phyloP scores from a whole-genome alignment of 2,113 vertebrate species.

The Rhea americana region DNA sequence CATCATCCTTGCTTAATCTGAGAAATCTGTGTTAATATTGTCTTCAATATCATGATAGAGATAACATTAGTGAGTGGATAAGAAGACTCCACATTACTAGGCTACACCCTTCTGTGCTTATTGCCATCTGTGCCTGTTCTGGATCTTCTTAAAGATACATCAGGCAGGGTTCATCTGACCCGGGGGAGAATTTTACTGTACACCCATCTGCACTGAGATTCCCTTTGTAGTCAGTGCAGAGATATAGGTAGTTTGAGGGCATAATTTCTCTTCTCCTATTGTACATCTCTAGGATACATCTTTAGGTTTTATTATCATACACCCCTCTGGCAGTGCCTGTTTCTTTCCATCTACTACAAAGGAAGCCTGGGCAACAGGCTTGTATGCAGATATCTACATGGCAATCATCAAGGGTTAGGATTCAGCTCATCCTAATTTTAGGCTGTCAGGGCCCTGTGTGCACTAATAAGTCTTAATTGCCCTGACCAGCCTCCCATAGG shows the following conservation, averaged over 20 bases:
- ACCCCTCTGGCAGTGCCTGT: not conserved
- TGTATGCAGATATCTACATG: not conserved
- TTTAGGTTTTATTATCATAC: not conserved
- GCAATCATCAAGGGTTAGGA: not conserved
- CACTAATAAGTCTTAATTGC: not conserved
- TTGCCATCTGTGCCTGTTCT: not conserved
- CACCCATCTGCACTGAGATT: not conserved
- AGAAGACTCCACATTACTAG: not conserved
- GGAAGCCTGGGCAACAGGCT: not conserved
- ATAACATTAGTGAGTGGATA: not conserved
- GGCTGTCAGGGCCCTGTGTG: not conserved
- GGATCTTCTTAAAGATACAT: not conserved
- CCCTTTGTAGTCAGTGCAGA: not conserved
- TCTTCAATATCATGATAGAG: not conserved
- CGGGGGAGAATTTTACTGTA: not conserved
- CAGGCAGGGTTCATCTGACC: not conserved
- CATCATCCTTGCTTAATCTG: not conserved
- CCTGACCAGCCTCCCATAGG: not conserved
- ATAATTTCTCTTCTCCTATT: not conserved
- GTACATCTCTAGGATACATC: not conserved
- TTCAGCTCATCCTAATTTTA: not conserved
- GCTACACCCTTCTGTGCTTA: not conserved
- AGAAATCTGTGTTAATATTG: not conserved
- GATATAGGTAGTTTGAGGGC: not conserved
- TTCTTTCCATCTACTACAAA: not conserved